These are phyloP conservation scores for Tapirus terrestris DNA, from an alignment of 2,113 vertebrate genomes.

Conservation along the genomic window DNA sequence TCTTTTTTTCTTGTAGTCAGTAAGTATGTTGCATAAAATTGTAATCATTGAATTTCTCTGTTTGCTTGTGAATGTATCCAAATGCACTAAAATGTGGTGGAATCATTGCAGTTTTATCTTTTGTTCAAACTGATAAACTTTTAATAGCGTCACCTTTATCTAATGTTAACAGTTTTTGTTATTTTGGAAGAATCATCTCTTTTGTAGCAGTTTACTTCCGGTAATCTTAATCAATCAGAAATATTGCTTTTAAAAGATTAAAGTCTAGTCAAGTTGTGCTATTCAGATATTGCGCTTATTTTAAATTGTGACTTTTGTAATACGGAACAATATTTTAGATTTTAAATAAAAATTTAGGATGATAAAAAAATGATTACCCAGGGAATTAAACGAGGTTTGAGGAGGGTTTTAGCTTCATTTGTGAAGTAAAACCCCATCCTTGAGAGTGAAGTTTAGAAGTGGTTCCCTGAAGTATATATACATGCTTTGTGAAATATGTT, in stretches of 20 bases:
- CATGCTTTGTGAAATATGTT: conserved; percentile 41
- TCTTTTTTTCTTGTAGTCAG: neutral
- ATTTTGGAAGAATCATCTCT: conserved; percentile 36
- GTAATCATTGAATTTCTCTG: neutral
- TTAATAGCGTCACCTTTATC: neutral
- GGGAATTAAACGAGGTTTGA: neutral
- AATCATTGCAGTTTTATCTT: neutral
- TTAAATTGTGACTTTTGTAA: conserved; percentile 2
- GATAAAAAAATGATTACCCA: neutral
- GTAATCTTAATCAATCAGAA: neutral
- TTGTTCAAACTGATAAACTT: neutral
- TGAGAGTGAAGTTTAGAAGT: neutral
- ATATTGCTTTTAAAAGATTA: conserved; percentile 8
- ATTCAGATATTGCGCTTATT: conserved; percentile 25
- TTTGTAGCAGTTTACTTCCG: neutral
- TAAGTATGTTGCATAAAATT: conserved; percentile 34
- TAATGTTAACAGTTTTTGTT: neutral
- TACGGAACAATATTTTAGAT: neutral
- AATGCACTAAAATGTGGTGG: neutral
- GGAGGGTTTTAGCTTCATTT: conserved; percentile 34
- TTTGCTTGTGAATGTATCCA: conserved; percentile 32
- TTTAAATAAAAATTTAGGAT: conserved; percentile 47
- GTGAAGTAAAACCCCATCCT: neutral
- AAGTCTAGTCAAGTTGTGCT: neutral
- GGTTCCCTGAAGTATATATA: neutral